A percentile compares a stretch with the other conserved stretches of the same genome.
Evolutionary conservation across 1,140 invertebrate species (phyloP).

Genomic region (Ectropis grisescens): DNA sequence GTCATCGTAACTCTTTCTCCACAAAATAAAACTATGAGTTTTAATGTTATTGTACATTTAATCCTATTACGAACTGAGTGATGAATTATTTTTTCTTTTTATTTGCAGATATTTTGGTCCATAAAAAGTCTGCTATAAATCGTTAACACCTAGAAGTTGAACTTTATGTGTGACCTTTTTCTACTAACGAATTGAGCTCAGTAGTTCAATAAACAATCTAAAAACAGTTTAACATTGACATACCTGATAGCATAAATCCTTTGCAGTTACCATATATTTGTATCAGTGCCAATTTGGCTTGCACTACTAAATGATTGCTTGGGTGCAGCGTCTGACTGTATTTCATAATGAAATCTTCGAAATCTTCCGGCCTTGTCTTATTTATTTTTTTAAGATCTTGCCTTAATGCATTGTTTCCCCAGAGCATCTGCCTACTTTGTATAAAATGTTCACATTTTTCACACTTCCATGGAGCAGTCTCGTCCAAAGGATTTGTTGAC

Average conservation of each 20-base stretch:
- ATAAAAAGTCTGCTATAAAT: too few species aligned
- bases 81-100: too few species aligned
- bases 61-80: too few species aligned
- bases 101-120: too few species aligned
- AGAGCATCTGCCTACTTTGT: slow-evolving; percentile 70
- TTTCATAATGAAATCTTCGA: slow-evolving; percentile 75
- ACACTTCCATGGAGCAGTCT: slow-evolving; percentile 74
- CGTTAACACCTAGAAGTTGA: too few species aligned
- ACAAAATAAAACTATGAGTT: too few species aligned
- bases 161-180: too few species aligned
- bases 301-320: slow-evolving; percentile 75
- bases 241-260: slow-evolving; percentile 70
- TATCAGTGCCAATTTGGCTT: slow-evolving; percentile 75
- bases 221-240: too few species aligned
- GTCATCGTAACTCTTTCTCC: too few species aligned
- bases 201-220: too few species aligned
- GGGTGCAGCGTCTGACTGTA: slow-evolving; percentile 73
- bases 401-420: slow-evolving; percentile 72
- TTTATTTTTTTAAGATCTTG: slow-evolving; percentile 73
- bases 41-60: too few species aligned
- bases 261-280: slow-evolving; percentile 76
- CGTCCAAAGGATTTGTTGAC: slow-evolving; percentile 73
- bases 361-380: slow-evolving; percentile 63
- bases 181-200: too few species aligned
- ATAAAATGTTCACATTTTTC: slow-evolving; percentile 71